Evolutionary conservation across 2,888 invertebrate species (phyloP).

Genomic region (Taenaris catops): DNA sequence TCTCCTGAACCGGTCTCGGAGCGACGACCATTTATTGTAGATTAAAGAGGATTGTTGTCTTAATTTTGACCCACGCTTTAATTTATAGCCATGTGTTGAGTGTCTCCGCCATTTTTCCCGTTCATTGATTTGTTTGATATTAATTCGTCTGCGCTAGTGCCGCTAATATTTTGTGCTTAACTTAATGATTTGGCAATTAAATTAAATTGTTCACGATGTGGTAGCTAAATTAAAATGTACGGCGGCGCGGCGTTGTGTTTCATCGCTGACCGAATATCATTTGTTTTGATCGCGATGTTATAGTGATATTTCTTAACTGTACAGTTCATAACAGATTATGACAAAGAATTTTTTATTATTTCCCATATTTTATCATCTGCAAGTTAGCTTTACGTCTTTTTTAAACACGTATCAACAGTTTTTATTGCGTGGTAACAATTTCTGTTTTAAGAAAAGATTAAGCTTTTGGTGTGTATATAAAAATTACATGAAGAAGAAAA

Average conservation of each 20-base stretch:
- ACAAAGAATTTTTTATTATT: too few species aligned
- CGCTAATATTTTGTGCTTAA: conserved; percentile 76
- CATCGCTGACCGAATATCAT: conserved; percentile 34
- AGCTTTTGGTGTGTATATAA: too few species aligned
- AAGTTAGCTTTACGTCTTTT: too few species aligned
- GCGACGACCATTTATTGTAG: conserved; percentile 79
- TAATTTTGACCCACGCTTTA: conserved; percentile 78
- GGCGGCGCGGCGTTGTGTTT: conserved; percentile 53
- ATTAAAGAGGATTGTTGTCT: conserved; percentile 81
- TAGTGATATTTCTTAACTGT: conserved; percentile 11
- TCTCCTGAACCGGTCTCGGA: conserved; percentile 70
- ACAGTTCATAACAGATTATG: conserved; percentile 4
- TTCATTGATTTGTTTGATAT: conserved; percentile 73
- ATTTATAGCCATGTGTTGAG: conserved; percentile 74
- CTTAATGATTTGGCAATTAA: conserved; percentile 79
- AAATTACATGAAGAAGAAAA: too few species aligned
- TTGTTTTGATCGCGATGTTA: conserved; percentile 21
- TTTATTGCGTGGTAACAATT: too few species aligned
- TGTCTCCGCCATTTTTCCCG: conserved; percentile 64
- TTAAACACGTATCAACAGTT: too few species aligned
- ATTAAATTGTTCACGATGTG: conserved; percentile 74
- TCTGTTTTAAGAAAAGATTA: too few species aligned
- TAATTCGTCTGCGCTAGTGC: conserved; percentile 64
- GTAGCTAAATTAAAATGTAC: conserved; percentile 75
- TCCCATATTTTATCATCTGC: too few species aligned